Base-by-base conservation (phyloP, 2,797 vertebrate species). In the Steatocranus sp. region DNA sequence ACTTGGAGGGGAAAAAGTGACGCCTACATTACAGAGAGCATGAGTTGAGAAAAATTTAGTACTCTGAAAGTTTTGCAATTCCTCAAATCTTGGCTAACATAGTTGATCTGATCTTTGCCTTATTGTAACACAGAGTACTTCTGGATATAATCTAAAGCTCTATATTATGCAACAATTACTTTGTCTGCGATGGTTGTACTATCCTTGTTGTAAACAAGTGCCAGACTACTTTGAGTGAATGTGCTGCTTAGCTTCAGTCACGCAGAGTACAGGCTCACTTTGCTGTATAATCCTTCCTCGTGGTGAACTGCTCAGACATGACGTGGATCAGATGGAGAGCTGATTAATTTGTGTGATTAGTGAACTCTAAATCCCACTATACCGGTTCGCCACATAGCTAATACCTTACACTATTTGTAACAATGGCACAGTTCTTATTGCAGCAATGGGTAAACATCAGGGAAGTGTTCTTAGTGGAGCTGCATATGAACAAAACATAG, bases 301-400 rank as follows among this genome's bases (percentile, higher is more conserved):
- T 78, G 88, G 85, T 82, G 75, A 87, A 92, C 86, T 82, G 86
- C 89, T 93, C 91, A 93, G 93, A 93, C 92, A 82, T 92, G 88
- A 88, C 77, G 88, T 91, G 87, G 91, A 93, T 95, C 90, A 92
- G 92, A 92, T 86, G 87, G 66, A 92, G 93, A 95, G 89, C 94
- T 94, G 94, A 96, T 96, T 96, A 95, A 92, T 94, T 94, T 87
- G 91, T 66, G 87, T 89, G 94, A 96, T 95, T 95, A 95, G 87
- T 61, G 84, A 83, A 84, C 85, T 87, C 83, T 86, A 92, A 94
- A 89, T 88, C 92, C 88, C 80, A 61, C 79, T 48, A 77, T 84
- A 68, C 36, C 11, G 82, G 58, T 85, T 85, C 74, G 20, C 48
- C 77, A 30, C 11, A 63, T 46, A 85, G 88, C 86, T 92, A 75